Evolutionary conservation across 2,797 vertebrate species (phyloP).

Genomic region (Diplodus sargus): DNA sequence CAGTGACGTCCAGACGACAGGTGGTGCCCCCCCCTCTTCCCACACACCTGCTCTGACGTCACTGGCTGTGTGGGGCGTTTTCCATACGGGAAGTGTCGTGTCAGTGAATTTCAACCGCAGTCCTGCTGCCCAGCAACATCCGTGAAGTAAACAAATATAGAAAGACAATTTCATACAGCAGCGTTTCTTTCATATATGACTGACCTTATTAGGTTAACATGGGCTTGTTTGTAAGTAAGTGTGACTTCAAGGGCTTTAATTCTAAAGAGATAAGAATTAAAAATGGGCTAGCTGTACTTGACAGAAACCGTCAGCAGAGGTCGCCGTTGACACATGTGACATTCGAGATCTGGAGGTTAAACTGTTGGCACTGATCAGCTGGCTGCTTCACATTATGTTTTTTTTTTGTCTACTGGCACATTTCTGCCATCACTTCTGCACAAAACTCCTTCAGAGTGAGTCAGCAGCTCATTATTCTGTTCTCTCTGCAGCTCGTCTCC

Average conservation of each 20-base stretch:
- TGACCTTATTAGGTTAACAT: neutral
- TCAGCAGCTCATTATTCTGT: slow-evolving; percentile 11
- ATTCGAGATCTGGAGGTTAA: neutral
- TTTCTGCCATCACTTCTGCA: slow-evolving; percentile 11
- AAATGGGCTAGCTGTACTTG: neutral
- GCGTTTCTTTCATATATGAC: neutral
- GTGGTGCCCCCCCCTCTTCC: too few species aligned
- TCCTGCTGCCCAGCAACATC: neutral
- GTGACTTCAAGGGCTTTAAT: neutral
- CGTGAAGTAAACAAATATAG: neutral
- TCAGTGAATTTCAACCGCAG: neutral
- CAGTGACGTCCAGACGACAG: neutral
- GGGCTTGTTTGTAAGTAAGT: neutral
- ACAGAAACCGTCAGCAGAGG: slow-evolving; percentile 52
- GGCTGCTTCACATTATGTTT: slow-evolving; percentile 4
- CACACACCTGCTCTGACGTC: neutral
- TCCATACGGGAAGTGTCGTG: neutral
- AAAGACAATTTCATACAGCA: neutral
- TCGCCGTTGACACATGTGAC: slow-evolving; percentile 24
- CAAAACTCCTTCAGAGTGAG: slow-evolving; percentile 2
- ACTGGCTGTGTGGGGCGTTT: neutral
- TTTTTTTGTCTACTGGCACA: neutral
- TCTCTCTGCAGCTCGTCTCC: neutral
- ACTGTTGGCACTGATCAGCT: neutral
- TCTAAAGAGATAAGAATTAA: neutral